Percentiles rank a stretch among this genome's conserved stretches.
These are phyloP conservation scores for Carollia perspicillata DNA, from an alignment of 2,113 vertebrate genomes.

Conservation along the genomic window DNA sequence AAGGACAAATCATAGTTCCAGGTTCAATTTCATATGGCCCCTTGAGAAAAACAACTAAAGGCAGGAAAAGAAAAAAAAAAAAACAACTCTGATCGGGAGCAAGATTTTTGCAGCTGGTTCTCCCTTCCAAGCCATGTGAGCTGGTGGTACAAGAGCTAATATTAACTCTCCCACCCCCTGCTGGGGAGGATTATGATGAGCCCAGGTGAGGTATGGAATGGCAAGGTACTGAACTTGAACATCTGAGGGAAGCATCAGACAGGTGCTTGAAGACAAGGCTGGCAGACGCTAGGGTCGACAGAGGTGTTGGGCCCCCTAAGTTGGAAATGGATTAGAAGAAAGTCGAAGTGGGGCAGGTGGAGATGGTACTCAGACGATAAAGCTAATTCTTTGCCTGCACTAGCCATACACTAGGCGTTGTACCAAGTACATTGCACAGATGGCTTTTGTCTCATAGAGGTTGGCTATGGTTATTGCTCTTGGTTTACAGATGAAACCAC, in stretches of 20 bases:
- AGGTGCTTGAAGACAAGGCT: not conserved
- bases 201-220: not conserved
- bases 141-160: not conserved
- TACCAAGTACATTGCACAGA: not conserved
- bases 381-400: not conserved
- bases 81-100: not conserved
- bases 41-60: not conserved
- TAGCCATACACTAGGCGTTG: not conserved
- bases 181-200: not conserved
- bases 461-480: not conserved
- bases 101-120: not conserved
- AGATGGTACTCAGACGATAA: not conserved
- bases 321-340: not conserved
- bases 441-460: not conserved
- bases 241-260: not conserved
- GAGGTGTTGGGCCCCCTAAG: not conserved
- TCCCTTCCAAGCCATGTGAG: not conserved
- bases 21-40: conserved; percentile 22
- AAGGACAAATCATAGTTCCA: not conserved
- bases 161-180: not conserved
- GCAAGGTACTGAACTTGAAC: not conserved
- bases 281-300: not conserved
- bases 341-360: fast-evolving
- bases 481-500: not conserved
- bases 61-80: conserved; percentile 7